Evolutionary conservation across 2,797 vertebrate genomes (phyloP).

Genomic region (Arnoldichthys spilopterus): DNA sequence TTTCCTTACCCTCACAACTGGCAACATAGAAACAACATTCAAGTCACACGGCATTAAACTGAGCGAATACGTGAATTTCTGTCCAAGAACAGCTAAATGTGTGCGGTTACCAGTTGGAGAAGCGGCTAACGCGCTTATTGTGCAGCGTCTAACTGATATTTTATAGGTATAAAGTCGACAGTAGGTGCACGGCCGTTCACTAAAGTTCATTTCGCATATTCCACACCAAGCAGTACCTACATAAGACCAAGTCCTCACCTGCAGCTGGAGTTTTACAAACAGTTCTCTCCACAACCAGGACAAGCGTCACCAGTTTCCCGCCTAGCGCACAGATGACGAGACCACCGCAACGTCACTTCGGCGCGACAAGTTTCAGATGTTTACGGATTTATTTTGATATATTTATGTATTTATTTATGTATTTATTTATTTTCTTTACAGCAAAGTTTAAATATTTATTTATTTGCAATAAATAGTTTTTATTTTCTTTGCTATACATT

Average conservation of each 20-base stretch:
- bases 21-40: background rate
- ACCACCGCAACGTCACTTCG: slow-evolving; percentile 18
- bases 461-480: too few species aligned
- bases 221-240: background rate
- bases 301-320: slow-evolving; percentile 42
- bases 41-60: background rate
- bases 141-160: background rate
- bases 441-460: too few species aligned
- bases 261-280: background rate
- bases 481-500: too few species aligned
- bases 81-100: too few species aligned
- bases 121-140: background rate
- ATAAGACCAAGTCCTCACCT: background rate
- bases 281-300: too few species aligned
- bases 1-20: slow-evolving; percentile 15
- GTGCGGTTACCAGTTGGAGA: background rate
- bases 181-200: too few species aligned
- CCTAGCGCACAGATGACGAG: slow-evolving; percentile 39
- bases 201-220: background rate
- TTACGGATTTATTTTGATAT: background rate
- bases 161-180: too few species aligned
- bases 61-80: background rate
- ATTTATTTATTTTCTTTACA: background rate
- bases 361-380: slow-evolving; percentile 4
- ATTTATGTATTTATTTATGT: background rate